Evolutionary conservation across 2,113 vertebrate species (phyloP).

Genomic region (Channa argus): DNA sequence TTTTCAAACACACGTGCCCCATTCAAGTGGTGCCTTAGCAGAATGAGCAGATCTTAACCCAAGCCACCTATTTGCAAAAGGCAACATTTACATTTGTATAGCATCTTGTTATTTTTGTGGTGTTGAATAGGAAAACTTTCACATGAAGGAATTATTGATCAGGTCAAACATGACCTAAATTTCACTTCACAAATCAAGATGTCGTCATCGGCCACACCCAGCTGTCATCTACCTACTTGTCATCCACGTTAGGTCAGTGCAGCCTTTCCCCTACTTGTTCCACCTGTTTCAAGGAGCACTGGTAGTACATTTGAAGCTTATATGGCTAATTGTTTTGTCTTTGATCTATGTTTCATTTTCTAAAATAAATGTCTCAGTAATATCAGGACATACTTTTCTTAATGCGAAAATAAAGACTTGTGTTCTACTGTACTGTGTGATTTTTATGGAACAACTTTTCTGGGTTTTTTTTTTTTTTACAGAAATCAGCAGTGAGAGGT

Average conservation of each 20-base stretch:
- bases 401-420: constrained; percentile 71
- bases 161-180: neutral
- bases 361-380: constrained; percentile 60
- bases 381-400: constrained; percentile 63
- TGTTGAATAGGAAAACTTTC: constrained; percentile 20
- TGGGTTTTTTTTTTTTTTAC: too few species aligned
- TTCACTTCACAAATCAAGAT: neutral
- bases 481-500: too few species aligned
- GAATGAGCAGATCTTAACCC: constrained; percentile 33
- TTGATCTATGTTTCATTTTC: constrained; percentile 55
- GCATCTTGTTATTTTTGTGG: constrained; percentile 7
- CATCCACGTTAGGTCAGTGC: constrained; percentile 54
- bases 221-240: constrained; percentile 32
- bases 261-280: constrained; percentile 41
- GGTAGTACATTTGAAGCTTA: constrained; percentile 8
- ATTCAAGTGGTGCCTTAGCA: constrained; percentile 69
- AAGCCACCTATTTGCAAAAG: constrained; percentile 10
- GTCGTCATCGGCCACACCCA: constrained; percentile 2
- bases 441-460: neutral
- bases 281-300: constrained; percentile 43
- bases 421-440: constrained; percentile 64
- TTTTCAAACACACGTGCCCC: constrained; percentile 6
- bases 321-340: constrained; percentile 43
- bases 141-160: neutral
- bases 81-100: constrained; percentile 6